Evolutionary conservation across 2,797 vertebrate genomes (phyloP), one percentile per base, ranked within the genome.

Genomic region (Tinamus major): DNA sequence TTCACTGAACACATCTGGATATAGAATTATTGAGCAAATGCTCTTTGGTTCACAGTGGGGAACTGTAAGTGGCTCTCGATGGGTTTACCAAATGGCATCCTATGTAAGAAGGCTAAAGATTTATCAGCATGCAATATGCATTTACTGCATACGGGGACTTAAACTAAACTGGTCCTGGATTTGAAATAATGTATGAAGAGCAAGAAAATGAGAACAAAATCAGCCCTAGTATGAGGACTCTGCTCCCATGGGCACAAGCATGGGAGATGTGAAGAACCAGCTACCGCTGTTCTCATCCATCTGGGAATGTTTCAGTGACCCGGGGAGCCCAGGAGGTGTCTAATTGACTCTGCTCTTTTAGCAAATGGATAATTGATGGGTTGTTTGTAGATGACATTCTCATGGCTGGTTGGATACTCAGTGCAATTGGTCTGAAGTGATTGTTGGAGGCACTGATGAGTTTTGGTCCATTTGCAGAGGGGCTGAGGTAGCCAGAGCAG

Each of bases 121-220:
- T 85, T 67, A 74, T 55, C 42, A 72, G 37, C 68, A 74, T 55
- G 72, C 33, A 69, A 51, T 42, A 58, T 16, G n/a, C 35, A 48
- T 89, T 81, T 85, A 77, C 64, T 86, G 35, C 12, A 35, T 7
- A 15, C 63, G 29, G 79, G 15, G 31, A 72, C 13, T 90, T 69
- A n/a, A 59, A 89, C 12, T 79, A 63, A 79, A 79, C 87, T 79
- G 59, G 23, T 77, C 51, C 39, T 15, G n/a, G 56, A 74, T 79
- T 39, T 74, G 71, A 69, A 89, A 85, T 89, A 63, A 79, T 85
- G 65, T 56, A 70, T 14, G 56, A 89, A 87, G 93, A 89, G 35
- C n/a, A 92, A 90, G 84, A 5, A 77, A 16, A 88, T 44, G 27
- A 89, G 44, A 85, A 85, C 44, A 51, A 69, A 70, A 78, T 0